These are phyloP conservation scores for Peromyscus attwateri DNA, from an alignment of 2,797 vertebrate species.

Conservation along the genomic window DNA sequence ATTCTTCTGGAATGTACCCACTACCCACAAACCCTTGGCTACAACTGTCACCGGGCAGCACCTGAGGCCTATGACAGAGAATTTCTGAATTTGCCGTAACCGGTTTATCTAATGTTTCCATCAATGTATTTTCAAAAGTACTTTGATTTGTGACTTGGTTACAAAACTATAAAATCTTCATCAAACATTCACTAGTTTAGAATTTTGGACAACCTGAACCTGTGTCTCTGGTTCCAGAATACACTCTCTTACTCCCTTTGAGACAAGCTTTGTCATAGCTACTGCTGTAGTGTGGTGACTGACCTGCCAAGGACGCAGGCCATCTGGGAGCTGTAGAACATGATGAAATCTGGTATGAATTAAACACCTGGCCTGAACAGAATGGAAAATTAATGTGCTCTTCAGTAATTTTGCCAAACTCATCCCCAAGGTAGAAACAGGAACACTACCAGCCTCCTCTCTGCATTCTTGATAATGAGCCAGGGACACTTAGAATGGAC, in stretches of 20 bases:
- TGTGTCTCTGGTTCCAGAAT: neutral
- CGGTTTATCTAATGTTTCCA: too few species aligned
- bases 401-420: neutral
- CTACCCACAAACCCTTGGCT: neutral
- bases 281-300: accelerated
- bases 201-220: neutral
- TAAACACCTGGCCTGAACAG: neutral
- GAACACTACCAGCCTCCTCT: neutral
- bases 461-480: neutral
- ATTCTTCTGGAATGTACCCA: neutral
- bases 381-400: neutral
- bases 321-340: accelerated
- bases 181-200: neutral
- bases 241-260: neutral
- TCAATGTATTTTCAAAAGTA: neutral
- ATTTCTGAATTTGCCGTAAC: too few species aligned
- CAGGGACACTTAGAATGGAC: accelerated
- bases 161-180: neutral
- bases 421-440: too few species aligned
- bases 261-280: neutral
- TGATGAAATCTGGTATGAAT: neutral
- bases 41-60: too few species aligned
- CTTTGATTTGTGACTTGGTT: neutral
- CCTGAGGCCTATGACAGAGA: neutral
- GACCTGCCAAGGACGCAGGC: neutral